Percentiles rank a stretch among this genome's conserved stretches.
Conservation (phyloP, 2,797 vertebrate species). For the Graptemys geographica region DNA sequence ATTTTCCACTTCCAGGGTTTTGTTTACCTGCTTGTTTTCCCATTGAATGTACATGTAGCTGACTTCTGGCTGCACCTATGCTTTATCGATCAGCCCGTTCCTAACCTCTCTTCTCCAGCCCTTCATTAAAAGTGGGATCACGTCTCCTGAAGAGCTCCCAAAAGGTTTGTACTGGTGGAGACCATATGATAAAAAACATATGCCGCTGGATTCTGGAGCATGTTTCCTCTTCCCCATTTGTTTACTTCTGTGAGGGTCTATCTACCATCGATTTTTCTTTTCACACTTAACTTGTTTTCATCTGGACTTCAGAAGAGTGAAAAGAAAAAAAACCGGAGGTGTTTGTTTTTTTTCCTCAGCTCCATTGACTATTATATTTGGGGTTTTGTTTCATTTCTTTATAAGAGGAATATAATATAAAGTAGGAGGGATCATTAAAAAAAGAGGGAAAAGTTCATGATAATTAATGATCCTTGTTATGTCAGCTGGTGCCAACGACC, state of each 20-base stretch:
- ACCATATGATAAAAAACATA: neutral
- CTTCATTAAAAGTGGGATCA: slow-evolving; percentile 27
- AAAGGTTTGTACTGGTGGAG: slow-evolving; percentile 26
- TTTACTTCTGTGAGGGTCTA: slow-evolving; percentile 9
- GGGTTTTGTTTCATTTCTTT: neutral
- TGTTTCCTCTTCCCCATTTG: slow-evolving; percentile 20
- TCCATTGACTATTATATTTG: neutral
- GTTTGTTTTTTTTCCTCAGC: neutral
- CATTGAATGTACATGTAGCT: neutral
- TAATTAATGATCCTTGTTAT: slow-evolving; percentile 56
- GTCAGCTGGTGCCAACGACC: slow-evolving; percentile 43
- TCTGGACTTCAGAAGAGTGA: neutral
- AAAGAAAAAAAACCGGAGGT: neutral
- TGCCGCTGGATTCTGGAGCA: neutral
- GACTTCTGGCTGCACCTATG: neutral
- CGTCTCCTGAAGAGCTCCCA: slow-evolving; percentile 7
- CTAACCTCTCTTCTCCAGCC: slow-evolving; percentile 34
- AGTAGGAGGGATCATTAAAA: slow-evolving; percentile 7
- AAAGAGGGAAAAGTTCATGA: slow-evolving; percentile 28
- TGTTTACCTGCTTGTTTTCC: slow-evolving; percentile 2
- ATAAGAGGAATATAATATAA: neutral
- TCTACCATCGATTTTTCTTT: slow-evolving; percentile 51
- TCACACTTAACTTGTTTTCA: slow-evolving; percentile 9
- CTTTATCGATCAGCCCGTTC: slow-evolving; percentile 36
- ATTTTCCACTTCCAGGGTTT: neutral